Base-by-base conservation (phyloP, 2,888 invertebrate genomes). In the Eurois occulta region DNA sequence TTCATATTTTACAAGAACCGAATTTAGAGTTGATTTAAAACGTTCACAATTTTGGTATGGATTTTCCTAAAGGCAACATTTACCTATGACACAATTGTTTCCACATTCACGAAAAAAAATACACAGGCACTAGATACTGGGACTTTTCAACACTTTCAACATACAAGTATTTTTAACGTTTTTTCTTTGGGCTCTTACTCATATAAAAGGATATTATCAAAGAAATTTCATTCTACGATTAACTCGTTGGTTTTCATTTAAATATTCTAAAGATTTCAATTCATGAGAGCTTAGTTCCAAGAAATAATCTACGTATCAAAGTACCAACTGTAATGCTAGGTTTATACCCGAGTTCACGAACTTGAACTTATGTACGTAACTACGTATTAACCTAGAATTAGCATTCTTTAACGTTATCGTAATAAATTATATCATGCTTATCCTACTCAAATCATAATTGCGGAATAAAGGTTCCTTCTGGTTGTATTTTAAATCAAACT, bases 311-410 rank as follows among this genome's bases (percentile, higher is more conserved):
- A 41, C n/a, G 16, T 65, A 18, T 41, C 41, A 41, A 28, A 65
- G 41, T 41, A 65, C 10, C 41, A 28, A 41, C n/a, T 65, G 24
- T 65, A 65, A 41, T 65, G 8, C n/a, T 41, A 65, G 65, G 41
- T 65, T 65, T 65, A 41, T 28, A 41, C 8, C 18, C 16, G 41
- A 65, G 65, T 65, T 65, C 65, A 65, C 24, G 41, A 65, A 28
- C 65, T 65, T 65, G 65, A 65, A 65, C 65, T 65, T 65, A 41
- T 10, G 65, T 41, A n/a, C 41, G 65, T 65, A 65, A 65, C 65
- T 28, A 41, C n/a, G 65, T 41, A 65, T 41, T 64, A 38, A 46
- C 21, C 41, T n/a, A 65, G 65, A 65, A 65, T 65, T 65, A 41
- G 65, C 65, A 65, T 41, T 65, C 41, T 41, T 41, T 8, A 65